These are phyloP conservation scores for Pantelozetes paolii DNA, from an alignment of 2,888 invertebrate species.

Conservation along the genomic window DNA sequence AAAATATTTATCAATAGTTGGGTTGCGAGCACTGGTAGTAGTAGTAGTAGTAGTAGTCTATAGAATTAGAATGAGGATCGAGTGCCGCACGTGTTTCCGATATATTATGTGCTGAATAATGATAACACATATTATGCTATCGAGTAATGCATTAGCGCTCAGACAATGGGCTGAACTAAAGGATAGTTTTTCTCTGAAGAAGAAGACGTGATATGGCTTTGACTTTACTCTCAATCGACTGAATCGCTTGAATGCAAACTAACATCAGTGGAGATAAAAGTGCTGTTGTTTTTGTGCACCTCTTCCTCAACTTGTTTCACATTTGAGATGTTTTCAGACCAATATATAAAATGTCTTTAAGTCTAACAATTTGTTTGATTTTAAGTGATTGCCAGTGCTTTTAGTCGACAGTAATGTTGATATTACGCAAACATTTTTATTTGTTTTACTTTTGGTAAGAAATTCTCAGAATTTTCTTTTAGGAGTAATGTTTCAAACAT, in stretches of 20 bases:
- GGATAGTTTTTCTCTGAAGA: neutral
- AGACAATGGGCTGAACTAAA: conserved; percentile 2
- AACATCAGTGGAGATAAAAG: neutral
- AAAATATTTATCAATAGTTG: too few species aligned
- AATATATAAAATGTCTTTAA: neutral
- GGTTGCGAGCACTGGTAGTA: neutral
- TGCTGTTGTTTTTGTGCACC: neutral
- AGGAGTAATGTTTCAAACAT: too few species aligned
- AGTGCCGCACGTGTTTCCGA: conserved; percentile 23
- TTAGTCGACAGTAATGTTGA: neutral
- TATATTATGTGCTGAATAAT: conserved; percentile 2
- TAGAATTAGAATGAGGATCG: neutral
- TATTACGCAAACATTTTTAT: neutral
- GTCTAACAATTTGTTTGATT: neutral
- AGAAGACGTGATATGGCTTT: conserved; percentile 21
- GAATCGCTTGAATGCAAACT: neutral
- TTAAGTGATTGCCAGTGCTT: conserved; percentile 21
- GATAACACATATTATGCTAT: neutral
- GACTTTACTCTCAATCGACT: neutral
- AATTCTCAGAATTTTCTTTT: neutral
- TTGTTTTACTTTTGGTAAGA: neutral
- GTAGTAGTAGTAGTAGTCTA: neutral
- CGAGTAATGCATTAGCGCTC: neutral
- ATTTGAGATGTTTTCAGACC: neutral
- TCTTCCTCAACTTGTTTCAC: neutral